Conservation (phyloP, 2,797 vertebrate species). For the Pseudotriccus pelzelni region DNA sequence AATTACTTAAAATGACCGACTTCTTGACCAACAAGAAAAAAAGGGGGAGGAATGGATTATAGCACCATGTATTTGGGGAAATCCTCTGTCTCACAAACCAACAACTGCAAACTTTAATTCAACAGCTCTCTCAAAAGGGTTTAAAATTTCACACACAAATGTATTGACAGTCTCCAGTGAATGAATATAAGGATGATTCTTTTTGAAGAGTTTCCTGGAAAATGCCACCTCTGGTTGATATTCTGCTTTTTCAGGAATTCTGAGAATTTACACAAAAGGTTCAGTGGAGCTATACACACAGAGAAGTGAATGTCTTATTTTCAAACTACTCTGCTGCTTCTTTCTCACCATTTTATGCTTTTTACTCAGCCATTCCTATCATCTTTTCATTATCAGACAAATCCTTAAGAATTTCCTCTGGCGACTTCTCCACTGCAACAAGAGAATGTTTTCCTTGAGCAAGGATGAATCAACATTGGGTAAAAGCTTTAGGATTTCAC, state of each 20-base stretch:
- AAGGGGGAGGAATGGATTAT: neutral
- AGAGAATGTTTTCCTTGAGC: constrained; percentile 44
- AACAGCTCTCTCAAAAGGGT: neutral
- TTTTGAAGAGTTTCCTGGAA: constrained; percentile 42
- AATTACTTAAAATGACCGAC: neutral
- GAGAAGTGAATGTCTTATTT: neutral
- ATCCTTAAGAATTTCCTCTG: constrained; percentile 63
- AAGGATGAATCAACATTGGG: neutral
- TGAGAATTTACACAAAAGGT: constrained; percentile 54
- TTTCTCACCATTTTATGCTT: constrained; percentile 51
- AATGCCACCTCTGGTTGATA: constrained; percentile 30
- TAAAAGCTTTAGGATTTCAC: constrained; percentile 30
- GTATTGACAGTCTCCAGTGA: neutral
- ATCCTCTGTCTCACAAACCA: neutral
- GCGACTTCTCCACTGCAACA: neutral
- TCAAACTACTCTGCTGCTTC: constrained; percentile 27
- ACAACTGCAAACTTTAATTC: neutral
- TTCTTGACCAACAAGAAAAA: neutral
- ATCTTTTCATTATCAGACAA: constrained; percentile 64
- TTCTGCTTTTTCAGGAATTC: constrained; percentile 43
- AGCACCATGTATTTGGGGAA: neutral
- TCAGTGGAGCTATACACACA: constrained; percentile 21
- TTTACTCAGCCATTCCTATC: constrained; percentile 32
- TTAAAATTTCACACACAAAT: neutral
- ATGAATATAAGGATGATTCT: constrained; percentile 11